Evolutionary conservation across 1,140 invertebrate genomes (phyloP), one percentile per base, ranked within the genome.

Genomic region (Caerostris extrusa): DNA sequence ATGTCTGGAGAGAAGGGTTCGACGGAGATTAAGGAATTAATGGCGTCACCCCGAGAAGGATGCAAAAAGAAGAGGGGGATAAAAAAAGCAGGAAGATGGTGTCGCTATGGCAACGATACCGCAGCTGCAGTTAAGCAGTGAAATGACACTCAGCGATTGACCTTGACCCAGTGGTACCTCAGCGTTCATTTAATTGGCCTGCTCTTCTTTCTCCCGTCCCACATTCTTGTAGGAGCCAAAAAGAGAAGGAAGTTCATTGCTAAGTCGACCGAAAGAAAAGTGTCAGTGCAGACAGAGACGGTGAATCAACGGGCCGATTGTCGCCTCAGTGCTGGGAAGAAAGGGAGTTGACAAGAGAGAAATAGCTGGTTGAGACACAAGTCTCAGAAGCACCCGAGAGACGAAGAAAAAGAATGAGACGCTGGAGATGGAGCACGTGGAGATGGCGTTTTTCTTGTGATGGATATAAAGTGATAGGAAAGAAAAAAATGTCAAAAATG

Each of bases 101-200:
- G 91, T 93, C 67, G 83, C 82, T 77, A 93, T 93, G 91, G 83
- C 83, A 87, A 87, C 91, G 91, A 85, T 71, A 87, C 82, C 81
- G 82, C 50, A 92, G 88, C 53, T 81, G 90, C 90, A 60, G 90
- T 60, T 89, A 69, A 69, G 91, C 91, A 87, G 91, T 58, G 60
- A 64, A 93, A 87, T 83, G 83, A 87, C 90, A 91, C 81, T 91
- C 77, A 85, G 57, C 67, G 82, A 87, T 60, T 93, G 91, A 93
- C 91, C 91, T 93, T 93, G 91, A 83, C 91, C 91, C 64, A 87
- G 91, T 93, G 83, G 91, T 71, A 69, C 90, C 82, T 60, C 91
- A 34, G 71, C 57, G 90, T 91, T 91, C 64, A 55, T 89, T 89
- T 69, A 90, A 90, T 90, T 90, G 56, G 69, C 85, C 60, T 61